Percentiles rank a stretch among this genome's conserved stretches.
Conservation (phyloP, 2,113 vertebrate genomes). For the Dicaeum eximium region DNA sequence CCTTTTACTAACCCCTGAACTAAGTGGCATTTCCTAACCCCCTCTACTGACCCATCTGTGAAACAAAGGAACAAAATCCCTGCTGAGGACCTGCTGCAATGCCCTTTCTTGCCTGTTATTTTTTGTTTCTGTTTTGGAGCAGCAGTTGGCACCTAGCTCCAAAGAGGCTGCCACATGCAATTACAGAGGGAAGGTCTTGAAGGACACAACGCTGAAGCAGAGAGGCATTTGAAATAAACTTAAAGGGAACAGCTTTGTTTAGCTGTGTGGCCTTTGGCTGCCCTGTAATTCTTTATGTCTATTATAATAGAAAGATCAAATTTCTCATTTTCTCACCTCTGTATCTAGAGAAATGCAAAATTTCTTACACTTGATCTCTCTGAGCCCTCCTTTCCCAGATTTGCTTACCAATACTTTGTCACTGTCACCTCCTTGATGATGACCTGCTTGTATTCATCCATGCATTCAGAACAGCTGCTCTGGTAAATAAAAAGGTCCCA, state of each 20-base stretch:
- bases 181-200: conserved; percentile 29
- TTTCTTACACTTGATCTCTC: conserved; percentile 64
- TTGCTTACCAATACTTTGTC: conserved; percentile 79
- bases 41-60: neutral
- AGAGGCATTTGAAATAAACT: conserved; percentile 48
- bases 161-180: conserved; percentile 40
- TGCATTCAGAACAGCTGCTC: neutral
- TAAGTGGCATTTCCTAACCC: neutral
- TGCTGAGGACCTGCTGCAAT: neutral
- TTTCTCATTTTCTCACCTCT: conserved; percentile 41
- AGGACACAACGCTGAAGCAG: conserved; percentile 11
- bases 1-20: neutral
- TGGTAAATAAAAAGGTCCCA: conserved; percentile 1
- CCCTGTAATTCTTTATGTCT: conserved; percentile 31
- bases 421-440: conserved; percentile 73
- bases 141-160: neutral
- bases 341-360: conserved; percentile 32
- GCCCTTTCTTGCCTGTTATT: neutral
- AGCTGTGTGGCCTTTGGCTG: neutral
- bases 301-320: conserved; percentile 57
- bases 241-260: conserved; percentile 31
- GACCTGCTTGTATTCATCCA: neutral
- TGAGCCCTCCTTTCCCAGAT: conserved; percentile 65
- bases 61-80: neutral
- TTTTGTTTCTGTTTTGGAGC: neutral